Percentiles rank a stretch among this genome's conserved stretches.
Evolutionary conservation across 1,140 invertebrate genomes (phyloP).

Genomic region (Leptinotarsa lineolata): DNA sequence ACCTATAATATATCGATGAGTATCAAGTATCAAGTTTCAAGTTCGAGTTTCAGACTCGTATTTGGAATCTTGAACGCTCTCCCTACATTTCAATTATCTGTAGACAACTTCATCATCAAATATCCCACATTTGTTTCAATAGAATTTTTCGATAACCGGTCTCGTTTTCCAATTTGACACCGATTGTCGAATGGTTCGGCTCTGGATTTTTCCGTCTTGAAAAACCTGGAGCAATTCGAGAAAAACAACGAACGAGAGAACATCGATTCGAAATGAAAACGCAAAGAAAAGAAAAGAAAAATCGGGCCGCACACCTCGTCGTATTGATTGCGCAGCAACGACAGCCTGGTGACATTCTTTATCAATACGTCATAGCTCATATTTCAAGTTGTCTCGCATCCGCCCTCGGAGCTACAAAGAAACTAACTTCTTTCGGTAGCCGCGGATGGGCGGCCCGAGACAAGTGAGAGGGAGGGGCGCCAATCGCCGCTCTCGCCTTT

Average conservation of each 20-base stretch:
- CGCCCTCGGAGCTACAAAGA: conserved; percentile 57
- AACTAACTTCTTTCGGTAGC: conserved; percentile 55
- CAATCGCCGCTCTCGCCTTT: conserved; percentile 53
- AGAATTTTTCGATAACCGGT: background rate
- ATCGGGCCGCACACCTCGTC: conserved; percentile 44
- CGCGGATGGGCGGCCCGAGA: conserved; percentile 44
- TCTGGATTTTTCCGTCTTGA: background rate
- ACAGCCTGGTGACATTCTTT: conserved; percentile 66
- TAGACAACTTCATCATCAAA: background rate
- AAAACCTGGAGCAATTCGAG: conserved; percentile 40
- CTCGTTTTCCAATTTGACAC: background rate
- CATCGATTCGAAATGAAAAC: conserved; percentile 35
- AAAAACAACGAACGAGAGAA: conserved; percentile 36
- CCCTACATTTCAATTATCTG: no score
- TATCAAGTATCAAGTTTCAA: no score
- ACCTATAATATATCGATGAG: no score
- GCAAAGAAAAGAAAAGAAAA: conserved; percentile 40
- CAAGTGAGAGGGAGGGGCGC: conserved; percentile 45
- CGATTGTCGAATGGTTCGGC: background rate
- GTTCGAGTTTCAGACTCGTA: no score
- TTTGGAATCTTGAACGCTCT: no score
- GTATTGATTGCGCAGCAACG: conserved; percentile 57
- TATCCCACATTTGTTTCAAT: background rate
- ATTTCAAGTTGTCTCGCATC: conserved; percentile 57
- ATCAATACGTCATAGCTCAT: conserved; percentile 63